Evolutionary conservation across 2,888 invertebrate species (phyloP).

Genomic region (Spatulosminthurus flaviceps): DNA sequence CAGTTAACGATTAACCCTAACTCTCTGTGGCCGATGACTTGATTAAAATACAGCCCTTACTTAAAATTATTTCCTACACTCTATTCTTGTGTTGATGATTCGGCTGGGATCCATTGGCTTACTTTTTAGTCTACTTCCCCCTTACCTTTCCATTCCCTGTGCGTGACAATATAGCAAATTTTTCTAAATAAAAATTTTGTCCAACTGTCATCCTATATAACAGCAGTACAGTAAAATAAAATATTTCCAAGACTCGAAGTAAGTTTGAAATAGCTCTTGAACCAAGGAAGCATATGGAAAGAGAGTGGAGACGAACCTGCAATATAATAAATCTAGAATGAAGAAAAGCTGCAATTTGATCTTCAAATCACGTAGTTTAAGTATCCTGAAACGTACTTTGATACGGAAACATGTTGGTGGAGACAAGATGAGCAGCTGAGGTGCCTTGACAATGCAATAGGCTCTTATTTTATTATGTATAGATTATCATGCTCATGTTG

Average conservation of each 20-base stretch:
- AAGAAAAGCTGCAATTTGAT: neutral
- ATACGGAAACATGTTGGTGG: neutral
- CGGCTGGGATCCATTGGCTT: neutral
- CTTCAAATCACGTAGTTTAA: neutral
- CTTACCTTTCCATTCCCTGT: neutral
- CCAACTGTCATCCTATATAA: neutral
- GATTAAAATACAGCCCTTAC: too few species aligned
- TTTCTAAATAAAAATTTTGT: neutral
- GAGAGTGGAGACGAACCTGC: too few species aligned
- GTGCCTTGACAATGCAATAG: neutral
- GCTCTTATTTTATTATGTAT: neutral
- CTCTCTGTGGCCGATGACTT: too few species aligned
- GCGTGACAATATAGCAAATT: neutral
- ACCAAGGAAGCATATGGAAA: neutral
- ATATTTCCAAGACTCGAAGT: neutral
- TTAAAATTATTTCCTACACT: neutral
- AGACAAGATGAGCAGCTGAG: neutral
- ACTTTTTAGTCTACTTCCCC: neutral
- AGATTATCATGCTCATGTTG: slow-evolving; percentile 4
- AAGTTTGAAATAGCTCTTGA: neutral
- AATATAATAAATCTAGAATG: neutral
- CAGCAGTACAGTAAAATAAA: neutral
- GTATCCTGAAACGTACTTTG: neutral
- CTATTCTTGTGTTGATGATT: neutral
- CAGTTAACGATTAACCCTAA: too few species aligned